Evolutionary conservation across 2,113 vertebrate genomes (phyloP).

Genomic region (Bujurquina vittata): DNA sequence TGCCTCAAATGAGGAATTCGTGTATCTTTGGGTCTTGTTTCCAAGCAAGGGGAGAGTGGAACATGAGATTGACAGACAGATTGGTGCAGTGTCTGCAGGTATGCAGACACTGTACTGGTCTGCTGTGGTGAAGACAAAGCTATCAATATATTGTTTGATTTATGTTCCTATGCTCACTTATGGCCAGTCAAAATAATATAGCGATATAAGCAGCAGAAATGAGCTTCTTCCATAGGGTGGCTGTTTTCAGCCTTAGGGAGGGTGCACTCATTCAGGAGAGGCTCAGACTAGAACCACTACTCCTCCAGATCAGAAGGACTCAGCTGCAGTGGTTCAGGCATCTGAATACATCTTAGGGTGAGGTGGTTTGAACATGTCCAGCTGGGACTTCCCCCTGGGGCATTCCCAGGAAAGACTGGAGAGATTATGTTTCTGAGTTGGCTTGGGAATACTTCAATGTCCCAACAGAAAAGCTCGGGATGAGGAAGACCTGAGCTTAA

Average conservation of each 20-base stretch:
- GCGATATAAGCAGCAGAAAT: neutral
- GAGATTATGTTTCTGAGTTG: neutral
- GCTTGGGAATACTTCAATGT: neutral
- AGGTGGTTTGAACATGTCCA: neutral
- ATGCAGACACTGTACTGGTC: no score
- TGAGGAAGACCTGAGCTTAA: neutral
- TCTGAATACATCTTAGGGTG: neutral
- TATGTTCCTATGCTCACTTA: neutral
- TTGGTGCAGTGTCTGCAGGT: no score
- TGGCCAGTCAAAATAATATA: accelerated
- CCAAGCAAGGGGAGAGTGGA: no score
- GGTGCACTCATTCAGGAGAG: neutral
- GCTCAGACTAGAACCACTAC: neutral
- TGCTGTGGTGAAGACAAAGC: no score
- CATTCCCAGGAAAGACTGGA: neutral
- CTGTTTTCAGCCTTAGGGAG: accelerated
- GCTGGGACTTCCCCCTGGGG: neutral
- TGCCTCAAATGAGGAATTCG: no score
- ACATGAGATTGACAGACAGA: no score
- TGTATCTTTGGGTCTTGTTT: no score
- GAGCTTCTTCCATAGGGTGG: neutral
- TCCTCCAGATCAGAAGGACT: neutral
- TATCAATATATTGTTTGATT: no score
- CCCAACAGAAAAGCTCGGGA: neutral
- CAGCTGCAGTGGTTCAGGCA: neutral